Base-by-base conservation (phyloP, 2,888 invertebrate genomes). In the Ellobium chinense region DNA sequence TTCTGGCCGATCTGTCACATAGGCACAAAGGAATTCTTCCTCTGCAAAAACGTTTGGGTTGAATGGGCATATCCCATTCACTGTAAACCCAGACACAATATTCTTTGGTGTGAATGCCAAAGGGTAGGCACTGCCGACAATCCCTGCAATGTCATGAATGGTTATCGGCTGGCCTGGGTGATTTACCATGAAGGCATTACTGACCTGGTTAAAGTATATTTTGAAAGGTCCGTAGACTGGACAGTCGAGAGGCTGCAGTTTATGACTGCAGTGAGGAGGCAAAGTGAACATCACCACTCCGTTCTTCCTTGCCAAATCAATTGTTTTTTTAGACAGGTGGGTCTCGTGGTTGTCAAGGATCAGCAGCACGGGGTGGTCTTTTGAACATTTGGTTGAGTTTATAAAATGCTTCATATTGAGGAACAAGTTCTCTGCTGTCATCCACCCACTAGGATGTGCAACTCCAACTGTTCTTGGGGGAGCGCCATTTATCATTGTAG, bases 381-480 rank as follows among this genome's bases (percentile, higher is more conserved):
- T 37, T 5, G 69, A 58, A 68, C 27, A 18, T 29, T 66, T 46
- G 31, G 66, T 27, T 39, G n/a, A 39, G 3, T 58, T 9, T 4
- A 56, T 65, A 80, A 75, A 81, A 46, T 77, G 76, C 1, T 62
- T 24, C 46, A 81, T 7, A 73, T 36, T 58, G n/a, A 18, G 18
- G 1, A 74, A 5, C 37, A 78, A 78, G 2, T 56, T 56, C 12
- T 78, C 78, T 24, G 18, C 18, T 0, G 76, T 80, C 77, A 82
- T 82, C 82, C 82, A 81, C 27, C 81, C 81, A 46, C 63, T 31
- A 1, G 77, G 78, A 78, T 78, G 60, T 34, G 54, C 62, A 58
- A 74, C 29, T n/a, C 78, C 81, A 36, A 65, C 31, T 62, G 74
- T 72, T 1, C 82, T 75, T 46, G 76, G 68, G 12, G 80, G 80